Evolutionary conservation across 1,140 invertebrate genomes (phyloP), one percentile per base, ranked within the genome.

Genomic region (Antheraea mylitta): DNA sequence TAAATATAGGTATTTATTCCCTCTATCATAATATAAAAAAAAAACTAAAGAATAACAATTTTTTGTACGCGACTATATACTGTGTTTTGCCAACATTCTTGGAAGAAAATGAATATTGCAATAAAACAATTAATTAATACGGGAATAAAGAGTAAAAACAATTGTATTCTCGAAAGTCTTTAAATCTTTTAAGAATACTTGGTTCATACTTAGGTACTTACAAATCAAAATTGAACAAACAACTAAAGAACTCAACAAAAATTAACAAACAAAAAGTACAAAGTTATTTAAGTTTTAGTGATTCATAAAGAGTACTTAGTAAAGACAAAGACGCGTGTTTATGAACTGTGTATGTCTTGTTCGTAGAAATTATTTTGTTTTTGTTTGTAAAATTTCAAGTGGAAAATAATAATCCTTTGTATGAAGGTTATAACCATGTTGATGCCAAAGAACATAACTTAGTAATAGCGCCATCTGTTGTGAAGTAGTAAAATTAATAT

Each of bases 401-500:
- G 11, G 11, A 60, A 60, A 60, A 60, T n/a, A 60, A 60, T 19
- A 60, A 60, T 10, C 13, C 13, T 60, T 19, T 60, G 45, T 30
- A 22, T 6, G 60, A 11, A 59, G 58, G 11, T 60, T 30, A 30
- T 30, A 30, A 60, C n/a, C 9, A 19, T 3, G n/a, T 60, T 60
- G 22, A 60, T 42, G 8, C 38, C 7, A 4, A 42, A 42, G 7
- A 60, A n/a, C 58, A 64, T 18, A 48, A 19, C 8, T 19, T 22
- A 0, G 9, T 65, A 37, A 58, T 22, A 68, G 63, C 74, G 76
- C 78, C 78, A 78, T 78, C 81, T 80, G 10, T 73, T 72, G 62
- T 73, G 19, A 45, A 80, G 66, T 82, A 78, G 80, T 61, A 30
- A 61, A 30, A 61, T 16, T 61, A n/a, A 61, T 18, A 36, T 5